Evolutionary conservation across 2,888 invertebrate genomes (phyloP), one percentile per base, ranked within the genome.

Genomic region (Bruchidius siliquastri): DNA sequence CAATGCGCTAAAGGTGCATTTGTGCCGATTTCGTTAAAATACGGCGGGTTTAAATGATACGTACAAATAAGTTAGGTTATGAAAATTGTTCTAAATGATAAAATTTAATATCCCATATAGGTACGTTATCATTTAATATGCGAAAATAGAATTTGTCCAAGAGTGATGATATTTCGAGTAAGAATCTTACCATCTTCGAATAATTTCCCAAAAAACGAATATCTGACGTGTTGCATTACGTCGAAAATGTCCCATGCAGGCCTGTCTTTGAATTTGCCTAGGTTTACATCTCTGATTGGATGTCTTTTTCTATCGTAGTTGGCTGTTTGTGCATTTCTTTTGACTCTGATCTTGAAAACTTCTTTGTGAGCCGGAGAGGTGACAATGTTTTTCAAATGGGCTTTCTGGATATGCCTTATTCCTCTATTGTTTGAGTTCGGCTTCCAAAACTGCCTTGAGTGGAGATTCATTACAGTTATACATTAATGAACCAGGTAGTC

Each of bases 121-220:
- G n/a, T n/a, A n/a, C n/a, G n/a, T n/a, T n/a, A n/a, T n/a, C n/a
- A n/a, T n/a, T n/a, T n/a, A n/a, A n/a, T n/a, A n/a, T n/a, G n/a
- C n/a, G n/a, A n/a, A n/a, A n/a, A n/a, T n/a, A n/a, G n/a, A n/a
- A n/a, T n/a, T n/a, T n/a, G n/a, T n/a, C n/a, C n/a, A n/a, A n/a
- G 26, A 26, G 26, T 4, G 8, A 8, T 26, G 26, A 26, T 4
- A 26, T 26, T 26, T 26, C 3, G 26, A 26, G 26, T 26, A 8
- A 8, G 8, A 26, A 26, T 49, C 77, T 76, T 77, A 77, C 79
- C 76, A 49, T 80, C 76, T n/a, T 80, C 76, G 49, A 83, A 78
- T 18, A 83, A 71, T 22, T 80, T 80, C 26, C 81, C 82, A 70
- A 83, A 81, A 74, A 83, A 82, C 6, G 82, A 82, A 72, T 80